Percentiles rank a stretch among this genome's conserved stretches.
Evolutionary conservation across 2,797 vertebrate genomes (phyloP).

Genomic region (Characodon lateralis): DNA sequence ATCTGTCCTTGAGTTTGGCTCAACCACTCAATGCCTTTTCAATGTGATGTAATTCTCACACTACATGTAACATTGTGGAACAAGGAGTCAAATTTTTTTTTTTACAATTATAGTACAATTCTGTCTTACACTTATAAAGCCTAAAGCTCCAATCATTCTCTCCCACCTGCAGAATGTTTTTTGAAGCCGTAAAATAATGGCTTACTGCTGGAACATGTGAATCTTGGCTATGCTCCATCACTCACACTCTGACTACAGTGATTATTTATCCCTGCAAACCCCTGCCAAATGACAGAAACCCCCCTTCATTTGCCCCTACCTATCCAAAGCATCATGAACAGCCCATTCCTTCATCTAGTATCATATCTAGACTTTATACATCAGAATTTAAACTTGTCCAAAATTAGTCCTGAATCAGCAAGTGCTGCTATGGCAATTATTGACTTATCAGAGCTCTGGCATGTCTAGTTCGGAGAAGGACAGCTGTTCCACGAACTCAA

Average conservation of each 20-base stretch:
- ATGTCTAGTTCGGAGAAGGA: constrained; percentile 75
- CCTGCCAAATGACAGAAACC: constrained; percentile 69
- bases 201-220: constrained; percentile 62
- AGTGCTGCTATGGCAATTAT: constrained; percentile 70
- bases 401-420: constrained; percentile 64
- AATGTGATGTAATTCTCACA: constrained; percentile 16
- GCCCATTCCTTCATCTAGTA: constrained; percentile 44
- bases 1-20: constrained; percentile 40
- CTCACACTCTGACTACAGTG: constrained; percentile 51
- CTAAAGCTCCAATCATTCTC: constrained; percentile 47
- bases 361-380: constrained; percentile 71
- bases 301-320: constrained; percentile 26
- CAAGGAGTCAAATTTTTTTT: constrained; percentile 26
- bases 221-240: constrained; percentile 58
- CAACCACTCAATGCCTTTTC: constrained; percentile 23
- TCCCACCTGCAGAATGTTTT: constrained; percentile 43
- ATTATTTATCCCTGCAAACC: constrained; percentile 59
- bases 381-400: constrained; percentile 74
- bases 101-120: constrained; percentile 39
- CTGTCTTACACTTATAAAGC: constrained; percentile 41
- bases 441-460: constrained; percentile 66
- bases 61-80: constrained; percentile 24
- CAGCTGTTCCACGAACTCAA: constrained; percentile 72
- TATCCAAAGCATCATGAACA: constrained; percentile 32
- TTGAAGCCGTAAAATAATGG: constrained; percentile 53